These are phyloP conservation scores for Pseudochaenichthys georgianus DNA, from an alignment of 2,797 vertebrate genomes.

Conservation along the genomic window DNA sequence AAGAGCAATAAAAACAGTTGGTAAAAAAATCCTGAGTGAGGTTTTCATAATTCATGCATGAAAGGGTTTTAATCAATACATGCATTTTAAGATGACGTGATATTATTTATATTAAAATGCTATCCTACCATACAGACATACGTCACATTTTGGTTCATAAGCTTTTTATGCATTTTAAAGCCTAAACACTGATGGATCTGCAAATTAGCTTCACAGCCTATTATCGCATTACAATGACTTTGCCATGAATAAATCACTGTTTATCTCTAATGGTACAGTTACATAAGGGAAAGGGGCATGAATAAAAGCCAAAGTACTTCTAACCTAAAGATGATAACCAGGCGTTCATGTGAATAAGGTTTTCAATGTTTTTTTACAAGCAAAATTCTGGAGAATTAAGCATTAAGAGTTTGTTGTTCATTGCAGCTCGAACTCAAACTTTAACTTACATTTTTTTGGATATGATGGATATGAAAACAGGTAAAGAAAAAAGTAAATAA, in stretches of 20 bases:
- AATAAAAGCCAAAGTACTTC: neutral
- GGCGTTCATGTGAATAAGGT: no score
- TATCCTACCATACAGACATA: neutral
- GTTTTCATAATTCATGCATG: no score
- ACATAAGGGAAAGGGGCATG: neutral
- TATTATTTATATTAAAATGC: neutral
- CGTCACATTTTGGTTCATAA: neutral
- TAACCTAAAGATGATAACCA: no score
- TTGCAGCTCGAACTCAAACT: neutral
- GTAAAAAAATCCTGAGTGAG: no score
- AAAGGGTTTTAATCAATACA: no score
- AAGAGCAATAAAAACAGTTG: no score
- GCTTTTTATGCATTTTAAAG: neutral
- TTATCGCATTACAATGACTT: neutral
- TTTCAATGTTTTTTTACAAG: no score
- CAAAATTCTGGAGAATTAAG: no score
- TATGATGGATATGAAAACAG: neutral
- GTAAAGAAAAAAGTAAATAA: conserved; percentile 2
- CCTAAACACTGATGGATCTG: neutral
- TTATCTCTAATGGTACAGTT: neutral
- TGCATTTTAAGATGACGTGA: neutral
- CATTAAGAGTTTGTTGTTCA: neutral
- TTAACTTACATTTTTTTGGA: neutral
- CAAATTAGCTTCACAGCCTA: neutral
- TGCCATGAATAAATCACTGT: neutral